Percentiles rank a stretch among this genome's conserved stretches.
These are phyloP conservation scores for Pitta sordida DNA, from an alignment of 2,113 vertebrate species.

Conservation along the genomic window DNA sequence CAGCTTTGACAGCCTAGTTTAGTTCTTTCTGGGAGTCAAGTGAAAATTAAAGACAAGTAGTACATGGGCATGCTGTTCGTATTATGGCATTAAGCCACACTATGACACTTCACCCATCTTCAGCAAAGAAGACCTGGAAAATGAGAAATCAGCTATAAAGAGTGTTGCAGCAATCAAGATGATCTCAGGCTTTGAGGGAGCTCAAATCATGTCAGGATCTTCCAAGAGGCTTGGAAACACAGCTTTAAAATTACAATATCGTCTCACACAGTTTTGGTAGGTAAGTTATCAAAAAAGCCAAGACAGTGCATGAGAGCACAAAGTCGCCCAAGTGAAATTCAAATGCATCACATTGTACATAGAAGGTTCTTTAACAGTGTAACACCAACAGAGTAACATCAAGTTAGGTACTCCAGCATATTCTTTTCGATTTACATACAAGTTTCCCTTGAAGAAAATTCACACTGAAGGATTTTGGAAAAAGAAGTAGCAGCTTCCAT, in stretches of 20 bases:
- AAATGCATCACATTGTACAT: fast-evolving
- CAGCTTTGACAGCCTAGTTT: neutral
- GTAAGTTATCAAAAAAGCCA: neutral
- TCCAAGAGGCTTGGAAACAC: neutral
- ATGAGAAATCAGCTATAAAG: neutral
- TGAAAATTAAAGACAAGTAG: neutral
- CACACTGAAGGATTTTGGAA: neutral
- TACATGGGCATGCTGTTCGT: neutral
- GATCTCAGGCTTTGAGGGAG: neutral
- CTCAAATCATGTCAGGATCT: neutral
- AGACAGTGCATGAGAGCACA: neutral
- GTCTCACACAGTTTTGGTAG: neutral
- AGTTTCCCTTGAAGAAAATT: neutral
- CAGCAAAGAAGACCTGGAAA: neutral
- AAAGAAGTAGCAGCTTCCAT: neutral
- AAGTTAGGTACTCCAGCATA: neutral
- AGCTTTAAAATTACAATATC: neutral
- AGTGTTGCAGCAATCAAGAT: neutral
- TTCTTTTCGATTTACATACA: neutral
- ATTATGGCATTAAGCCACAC: neutral
- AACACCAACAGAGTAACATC: neutral
- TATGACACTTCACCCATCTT: neutral
- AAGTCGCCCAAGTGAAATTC: neutral
- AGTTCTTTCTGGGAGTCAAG: neutral
- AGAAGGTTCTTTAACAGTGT: neutral